Percentiles rank a stretch among this genome's conserved stretches.
phyloP scores from a whole-genome alignment of 2,888 invertebrate species.

The Trissoscelio sp. region DNA sequence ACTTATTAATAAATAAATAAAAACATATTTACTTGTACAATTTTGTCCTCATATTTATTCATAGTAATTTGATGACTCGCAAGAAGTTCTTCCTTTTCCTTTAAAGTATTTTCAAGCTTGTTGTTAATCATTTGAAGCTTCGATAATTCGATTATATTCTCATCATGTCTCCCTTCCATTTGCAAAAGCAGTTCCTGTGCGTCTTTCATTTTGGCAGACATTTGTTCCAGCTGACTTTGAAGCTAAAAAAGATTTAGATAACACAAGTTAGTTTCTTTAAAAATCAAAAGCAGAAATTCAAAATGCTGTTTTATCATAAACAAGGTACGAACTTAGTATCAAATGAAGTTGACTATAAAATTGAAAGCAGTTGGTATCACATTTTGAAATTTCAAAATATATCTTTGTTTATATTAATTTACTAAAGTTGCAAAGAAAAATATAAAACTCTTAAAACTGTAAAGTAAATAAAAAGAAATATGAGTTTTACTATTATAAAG shows the following conservation, averaged over 20 bases:
- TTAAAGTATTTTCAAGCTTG: conserved; percentile 75
- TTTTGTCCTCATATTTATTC: conserved; percentile 31
- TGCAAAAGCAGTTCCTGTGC: conserved; percentile 75
- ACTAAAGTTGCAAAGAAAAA: too few relatives aligned
- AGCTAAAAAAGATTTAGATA: conserved; percentile 75
- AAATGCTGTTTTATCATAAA: too few relatives aligned
- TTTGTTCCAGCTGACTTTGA: conserved; percentile 75
- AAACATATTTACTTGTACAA: conserved; percentile 27
- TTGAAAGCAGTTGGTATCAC: too few relatives aligned
- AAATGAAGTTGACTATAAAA: too few relatives aligned
- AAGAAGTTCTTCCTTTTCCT: conserved; percentile 58
- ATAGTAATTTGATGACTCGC: conserved; percentile 41
- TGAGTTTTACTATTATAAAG: too few relatives aligned
- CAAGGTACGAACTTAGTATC: too few relatives aligned
- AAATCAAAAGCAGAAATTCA: too few relatives aligned
- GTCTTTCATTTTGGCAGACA: conserved; percentile 74
- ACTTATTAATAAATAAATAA: conserved; percentile 1
- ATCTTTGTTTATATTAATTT: too few relatives aligned
- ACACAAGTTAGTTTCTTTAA: too few relatives aligned
- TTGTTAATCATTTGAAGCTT: conserved; percentile 74
- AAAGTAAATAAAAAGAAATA: too few relatives aligned
- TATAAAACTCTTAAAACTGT: too few relatives aligned
- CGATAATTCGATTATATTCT: conserved; percentile 74
- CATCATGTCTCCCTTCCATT: conserved; percentile 78
- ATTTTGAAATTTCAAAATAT: too few relatives aligned